Base-by-base conservation (phyloP, 2,888 invertebrate genomes). In the Eupithecia inturbata region DNA sequence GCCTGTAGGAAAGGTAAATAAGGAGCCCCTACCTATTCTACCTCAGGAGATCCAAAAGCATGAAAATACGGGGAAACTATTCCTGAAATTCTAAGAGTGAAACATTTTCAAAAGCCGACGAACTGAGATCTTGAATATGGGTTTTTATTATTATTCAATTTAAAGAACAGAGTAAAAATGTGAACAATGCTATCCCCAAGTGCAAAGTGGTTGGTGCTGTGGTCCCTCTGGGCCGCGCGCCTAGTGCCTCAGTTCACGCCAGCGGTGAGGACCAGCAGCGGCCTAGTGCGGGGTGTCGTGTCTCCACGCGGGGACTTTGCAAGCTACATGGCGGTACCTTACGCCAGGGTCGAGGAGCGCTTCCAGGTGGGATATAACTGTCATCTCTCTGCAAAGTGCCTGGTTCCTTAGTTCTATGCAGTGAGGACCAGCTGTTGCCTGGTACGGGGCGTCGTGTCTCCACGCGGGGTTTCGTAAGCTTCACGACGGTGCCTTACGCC, bases 151-250 rank as follows among this genome's bases (percentile, higher is more conserved):
- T 31, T 4, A 12, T 6, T 33, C 31, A 63, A 36, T n/a, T 1
- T 16, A 22, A 64, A 10, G 64, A 64, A 36, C 64, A 36, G 36
- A 5, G n/a, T 31, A 62, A 31, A 57, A 14, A 57, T 62, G 62
- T 64, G 33, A 36, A 22, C 10, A 41, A 66, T 66, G 66, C 14
- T 69, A 39, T 1, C 41, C 28, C 19, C n/a, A 10, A 68, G 36
- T 33, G 39, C 36, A 14, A 72, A 73, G 33, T 73, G 73, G 73
- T 33, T 90, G 77, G 87, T 93, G 76, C 79, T 94, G 73, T 91
- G 91, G 92, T 88, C 92, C 66, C 82, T 93, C 66, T 91, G 92
- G 91, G 89, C 89, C 14, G 88, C 86, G 1, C 85, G 91, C 60
- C 72, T 92, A 78, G 87, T 90, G 73, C 88, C 86, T n/a, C 92